Evolutionary conservation across 2,113 vertebrate species (phyloP).

Genomic region (Corvus hawaiiensis): DNA sequence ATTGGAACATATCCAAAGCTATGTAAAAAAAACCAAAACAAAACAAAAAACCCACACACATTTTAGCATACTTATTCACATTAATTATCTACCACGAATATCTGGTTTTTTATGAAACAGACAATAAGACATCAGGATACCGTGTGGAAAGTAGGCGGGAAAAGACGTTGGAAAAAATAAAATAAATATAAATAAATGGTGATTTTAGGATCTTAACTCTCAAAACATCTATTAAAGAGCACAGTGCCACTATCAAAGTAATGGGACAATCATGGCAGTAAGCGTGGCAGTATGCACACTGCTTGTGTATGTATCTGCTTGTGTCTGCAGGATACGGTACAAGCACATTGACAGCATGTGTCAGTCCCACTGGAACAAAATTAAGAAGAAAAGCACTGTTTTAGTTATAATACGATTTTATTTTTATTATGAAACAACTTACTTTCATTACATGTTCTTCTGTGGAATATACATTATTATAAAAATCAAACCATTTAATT

Average conservation of each 20-base stretch:
- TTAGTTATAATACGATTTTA: not conserved
- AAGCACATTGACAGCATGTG: not conserved
- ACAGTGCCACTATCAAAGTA: not conserved
- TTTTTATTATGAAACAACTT: not conserved
- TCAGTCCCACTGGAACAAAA: not conserved
- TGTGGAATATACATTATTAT: not conserved
- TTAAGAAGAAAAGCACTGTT: not conserved
- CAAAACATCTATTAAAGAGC: not conserved
- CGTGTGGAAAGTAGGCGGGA: not conserved
- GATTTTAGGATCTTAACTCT: not conserved
- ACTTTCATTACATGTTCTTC: not conserved
- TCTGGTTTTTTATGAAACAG: not conserved
- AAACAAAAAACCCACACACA: not conserved
- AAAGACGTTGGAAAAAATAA: not conserved
- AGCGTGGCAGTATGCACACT: not conserved
- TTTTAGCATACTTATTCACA: not conserved
- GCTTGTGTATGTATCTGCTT: not conserved
- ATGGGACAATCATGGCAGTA: not conserved
- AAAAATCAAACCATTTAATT: not conserved
- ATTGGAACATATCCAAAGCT: constrained; percentile 70
- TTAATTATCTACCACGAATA: not conserved
- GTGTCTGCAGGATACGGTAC: not conserved
- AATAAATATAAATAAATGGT: not conserved
- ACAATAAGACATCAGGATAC: not conserved
- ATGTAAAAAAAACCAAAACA: not conserved